These are phyloP conservation scores for Theretra japonica DNA, from an alignment of 2,888 invertebrate genomes.

Conservation along the genomic window DNA sequence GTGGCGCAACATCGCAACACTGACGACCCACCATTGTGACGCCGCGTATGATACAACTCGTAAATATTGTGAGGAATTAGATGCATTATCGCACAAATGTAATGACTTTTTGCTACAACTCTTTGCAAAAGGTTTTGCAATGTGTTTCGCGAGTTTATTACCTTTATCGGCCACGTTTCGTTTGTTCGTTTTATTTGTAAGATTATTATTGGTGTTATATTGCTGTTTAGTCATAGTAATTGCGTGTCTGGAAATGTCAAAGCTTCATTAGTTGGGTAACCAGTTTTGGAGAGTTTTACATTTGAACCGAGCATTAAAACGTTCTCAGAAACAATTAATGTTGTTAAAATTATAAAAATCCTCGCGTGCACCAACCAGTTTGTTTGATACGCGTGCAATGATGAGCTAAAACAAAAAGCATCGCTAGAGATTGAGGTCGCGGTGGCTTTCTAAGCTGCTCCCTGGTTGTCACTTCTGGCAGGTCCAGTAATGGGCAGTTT, in stretches of 20 bases:
- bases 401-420: slow-evolving; percentile 38
- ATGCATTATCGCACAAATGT: slow-evolving; percentile 20
- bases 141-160: slow-evolving; percentile 22
- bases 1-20: slow-evolving; percentile 22
- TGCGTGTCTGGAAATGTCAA: slow-evolving; percentile 22
- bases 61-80: slow-evolving; percentile 22
- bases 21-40: slow-evolving; percentile 10
- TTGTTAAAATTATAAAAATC: slow-evolving; percentile 7
- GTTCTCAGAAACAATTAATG: slow-evolving; percentile 13
- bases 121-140: slow-evolving; percentile 20
- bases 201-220: slow-evolving; percentile 21
- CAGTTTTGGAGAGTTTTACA: neutral
- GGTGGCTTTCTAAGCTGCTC: slow-evolving; percentile 45
- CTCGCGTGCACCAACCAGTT: slow-evolving; percentile 28
- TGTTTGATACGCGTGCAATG: slow-evolving; percentile 37
- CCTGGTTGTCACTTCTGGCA: slow-evolving; percentile 39
- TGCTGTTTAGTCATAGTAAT: slow-evolving; percentile 19
- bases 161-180: slow-evolving; percentile 12
- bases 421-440: slow-evolving; percentile 33
- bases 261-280: slow-evolving; percentile 18
- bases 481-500: slow-evolving; percentile 39
- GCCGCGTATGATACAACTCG: neutral
- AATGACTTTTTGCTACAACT: slow-evolving; percentile 9
- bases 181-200: slow-evolving; percentile 17
- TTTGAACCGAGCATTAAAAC: neutral